phyloP scores from a whole-genome alignment of 1,140 invertebrate species.

The Tetranychus urticae region DNA sequence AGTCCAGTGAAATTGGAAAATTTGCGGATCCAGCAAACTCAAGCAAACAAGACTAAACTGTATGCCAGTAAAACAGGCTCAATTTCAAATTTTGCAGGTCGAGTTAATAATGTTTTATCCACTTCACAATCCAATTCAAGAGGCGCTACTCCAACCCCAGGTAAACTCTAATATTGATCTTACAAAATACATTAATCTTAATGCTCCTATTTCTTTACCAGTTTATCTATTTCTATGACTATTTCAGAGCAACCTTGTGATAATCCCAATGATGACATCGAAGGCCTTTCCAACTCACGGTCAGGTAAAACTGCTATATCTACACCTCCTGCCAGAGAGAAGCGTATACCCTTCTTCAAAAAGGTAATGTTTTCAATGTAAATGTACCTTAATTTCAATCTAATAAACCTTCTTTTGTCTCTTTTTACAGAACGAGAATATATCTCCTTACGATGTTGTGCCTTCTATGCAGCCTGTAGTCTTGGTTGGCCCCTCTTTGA shows the following conservation, averaged over 20 bases:
- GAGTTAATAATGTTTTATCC: constrained; percentile 20
- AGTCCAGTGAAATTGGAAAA: constrained; percentile 92
- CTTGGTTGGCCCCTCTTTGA: constrained; percentile 83
- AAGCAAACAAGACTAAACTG: constrained; percentile 23
- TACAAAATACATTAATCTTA: no score
- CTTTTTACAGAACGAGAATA: constrained; percentile 52
- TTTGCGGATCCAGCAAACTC: constrained; percentile 56
- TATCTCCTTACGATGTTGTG: constrained; percentile 97
- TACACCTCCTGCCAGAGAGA: constrained; percentile 80
- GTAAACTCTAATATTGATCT: constrained; percentile 21
- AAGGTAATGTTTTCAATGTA: constrained; percentile 25
- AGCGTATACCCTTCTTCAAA: constrained; percentile 96
- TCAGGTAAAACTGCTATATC: constrained; percentile 45
- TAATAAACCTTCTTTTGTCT: background rate
- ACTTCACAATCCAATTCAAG: constrained; percentile 35
- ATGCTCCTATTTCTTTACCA: no score
- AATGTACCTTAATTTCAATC: no score
- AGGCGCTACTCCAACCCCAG: constrained; percentile 94
- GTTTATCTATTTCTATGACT: background rate
- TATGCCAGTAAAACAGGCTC: constrained; percentile 12
- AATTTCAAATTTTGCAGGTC: constrained; percentile 43
- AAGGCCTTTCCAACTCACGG: constrained; percentile 23
- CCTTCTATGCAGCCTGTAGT: constrained; percentile 99
- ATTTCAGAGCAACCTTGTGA: constrained; percentile 26
- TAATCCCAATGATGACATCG: constrained; percentile 31